Evolutionary conservation across 2,113 vertebrate species (phyloP), one percentile per base, ranked within the genome.

Genomic region (Agapornis roseicollis): DNA sequence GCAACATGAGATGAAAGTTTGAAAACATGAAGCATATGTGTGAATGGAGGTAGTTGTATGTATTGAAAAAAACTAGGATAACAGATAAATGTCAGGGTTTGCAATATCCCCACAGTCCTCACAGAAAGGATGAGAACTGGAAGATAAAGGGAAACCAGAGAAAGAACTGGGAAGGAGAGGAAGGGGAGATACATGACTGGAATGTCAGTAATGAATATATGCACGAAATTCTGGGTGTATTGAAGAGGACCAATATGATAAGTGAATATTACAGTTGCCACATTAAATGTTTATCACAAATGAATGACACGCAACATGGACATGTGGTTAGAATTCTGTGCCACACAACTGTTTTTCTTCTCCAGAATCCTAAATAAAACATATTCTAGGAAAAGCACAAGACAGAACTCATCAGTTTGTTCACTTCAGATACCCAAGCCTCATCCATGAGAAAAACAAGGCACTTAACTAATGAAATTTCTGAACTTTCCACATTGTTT

Each of bases 11-110:
- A 70, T 66, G 89, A 95, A 78, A 92, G 31, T 66, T 58, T 89
- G 77, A 91, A 94, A 89, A 94, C 74, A 85, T 20, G 37, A 89
- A 95, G 91, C 93, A 92, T 52, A 49, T 79, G 73, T 86, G 61
- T 68, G 42, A 87, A 90, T 71, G 39, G 20, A 81, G 0, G 4
- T 6, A 73, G 60, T 65, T 82, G 28, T 15, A 56, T 11, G 24
- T 52, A 81, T 53, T 3, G 37, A 86, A 74, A 69, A 44, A 14
- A 0, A 7, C 15, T 5, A 63, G 16, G 47, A 37, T 41, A 85
- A 52, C 24, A 80, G 56, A 68, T 18, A 84, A 63, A 79, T 17
- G 11, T 60, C 42, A 80, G 17, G 7, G 10, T 65, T 61, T 52
- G 27, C 63, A 85, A 12, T 52, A 91, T 9, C 3, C 0, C 19